These are phyloP conservation scores for Botia almorhae DNA, from an alignment of 2,797 vertebrate genomes.

Conservation along the genomic window DNA sequence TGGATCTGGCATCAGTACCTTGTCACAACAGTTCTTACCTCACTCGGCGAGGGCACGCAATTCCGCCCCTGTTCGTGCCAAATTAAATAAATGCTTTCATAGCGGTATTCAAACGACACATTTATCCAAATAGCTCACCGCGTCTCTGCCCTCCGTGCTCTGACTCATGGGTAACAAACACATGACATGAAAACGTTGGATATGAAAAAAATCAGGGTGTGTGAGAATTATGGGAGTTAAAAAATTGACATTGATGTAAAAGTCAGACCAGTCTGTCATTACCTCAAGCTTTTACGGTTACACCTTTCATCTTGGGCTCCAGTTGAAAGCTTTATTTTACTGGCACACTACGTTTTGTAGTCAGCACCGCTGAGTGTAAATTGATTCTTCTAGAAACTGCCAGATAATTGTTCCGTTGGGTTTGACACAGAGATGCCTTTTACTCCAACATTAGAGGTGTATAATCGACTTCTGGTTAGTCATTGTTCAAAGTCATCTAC, in stretches of 20 bases:
- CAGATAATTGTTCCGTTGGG: conserved; percentile 5
- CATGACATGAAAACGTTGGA: conserved; percentile 37
- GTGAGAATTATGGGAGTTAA: conserved; percentile 13
- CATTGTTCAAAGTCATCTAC: not conserved
- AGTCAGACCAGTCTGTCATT: conserved; percentile 36
- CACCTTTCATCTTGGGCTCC: conserved; percentile 33
- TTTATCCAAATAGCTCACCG: conserved; percentile 42
- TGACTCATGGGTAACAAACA: conserved; percentile 50
- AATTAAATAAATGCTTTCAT: conserved; percentile 60
- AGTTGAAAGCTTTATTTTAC: conserved; percentile 15
- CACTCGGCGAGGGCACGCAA: conserved; percentile 52
- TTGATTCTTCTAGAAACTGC: conserved; percentile 10
- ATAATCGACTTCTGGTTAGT: conserved; percentile 4
- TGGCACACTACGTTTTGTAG: not conserved
- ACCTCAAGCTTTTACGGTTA: conserved; percentile 49
- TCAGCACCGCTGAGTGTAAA: not conserved
- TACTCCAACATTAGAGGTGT: not conserved
- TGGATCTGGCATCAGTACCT: conserved; percentile 42
- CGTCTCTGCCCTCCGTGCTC: conserved; percentile 29
- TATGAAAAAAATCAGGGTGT: conserved; percentile 12
- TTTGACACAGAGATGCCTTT: not conserved
- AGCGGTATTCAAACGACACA: conserved; percentile 38
- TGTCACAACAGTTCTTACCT: conserved; percentile 57
- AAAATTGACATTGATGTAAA: conserved; percentile 12
- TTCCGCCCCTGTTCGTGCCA: conserved; percentile 54